These are phyloP conservation scores for Myanophis thanlyinensis DNA, from an alignment of 2,113 vertebrate genomes.

Conservation along the genomic window DNA sequence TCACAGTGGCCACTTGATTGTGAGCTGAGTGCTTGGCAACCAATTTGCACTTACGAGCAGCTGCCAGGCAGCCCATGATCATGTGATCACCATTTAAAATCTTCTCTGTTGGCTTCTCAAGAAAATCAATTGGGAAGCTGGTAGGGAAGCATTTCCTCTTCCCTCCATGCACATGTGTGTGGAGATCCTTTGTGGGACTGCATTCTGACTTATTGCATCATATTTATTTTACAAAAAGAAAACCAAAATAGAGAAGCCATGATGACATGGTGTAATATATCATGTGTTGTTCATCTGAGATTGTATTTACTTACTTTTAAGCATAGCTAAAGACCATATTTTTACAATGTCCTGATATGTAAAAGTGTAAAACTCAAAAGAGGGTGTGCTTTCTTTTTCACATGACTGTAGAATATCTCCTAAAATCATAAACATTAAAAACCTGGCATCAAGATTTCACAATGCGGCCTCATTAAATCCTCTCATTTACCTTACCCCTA, in stretches of 20 bases:
- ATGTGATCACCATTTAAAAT: no score
- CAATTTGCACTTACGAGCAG: background rate
- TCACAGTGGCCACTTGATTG: background rate
- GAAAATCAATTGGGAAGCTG: background rate
- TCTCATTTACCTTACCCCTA: background rate
- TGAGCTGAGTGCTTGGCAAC: background rate
- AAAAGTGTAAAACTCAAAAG: background rate
- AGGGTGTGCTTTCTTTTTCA: background rate
- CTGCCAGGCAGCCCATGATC: background rate
- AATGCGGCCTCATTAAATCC: background rate
- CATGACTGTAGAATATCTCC: background rate
- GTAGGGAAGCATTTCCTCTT: background rate
- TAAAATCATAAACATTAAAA: background rate
- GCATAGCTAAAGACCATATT: background rate
- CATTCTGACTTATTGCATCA: background rate
- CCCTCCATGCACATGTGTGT: background rate
- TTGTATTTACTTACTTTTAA: background rate
- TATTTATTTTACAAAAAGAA: background rate
- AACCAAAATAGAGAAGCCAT: background rate
- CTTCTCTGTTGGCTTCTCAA: background rate
- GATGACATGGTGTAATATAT: background rate
- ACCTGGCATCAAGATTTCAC: background rate
- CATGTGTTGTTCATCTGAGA: background rate
- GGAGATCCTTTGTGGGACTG: background rate
- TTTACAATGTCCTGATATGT: background rate